Conservation (phyloP, 2,888 invertebrate genomes). For the Argyresthia goedartella region DNA sequence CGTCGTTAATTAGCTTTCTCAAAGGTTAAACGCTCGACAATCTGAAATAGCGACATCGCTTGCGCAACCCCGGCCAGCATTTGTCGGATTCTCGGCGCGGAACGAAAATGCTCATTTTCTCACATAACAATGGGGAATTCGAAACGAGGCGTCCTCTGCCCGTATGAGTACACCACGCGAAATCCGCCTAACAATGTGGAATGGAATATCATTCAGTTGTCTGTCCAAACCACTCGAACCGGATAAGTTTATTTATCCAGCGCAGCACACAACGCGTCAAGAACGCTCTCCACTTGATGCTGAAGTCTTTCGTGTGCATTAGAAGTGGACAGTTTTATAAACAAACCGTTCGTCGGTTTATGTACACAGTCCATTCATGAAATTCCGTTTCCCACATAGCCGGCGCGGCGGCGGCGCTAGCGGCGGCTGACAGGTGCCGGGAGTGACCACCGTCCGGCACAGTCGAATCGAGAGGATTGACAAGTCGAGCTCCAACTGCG, state of each 20-base stretch:
- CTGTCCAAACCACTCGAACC: constrained; percentile 9
- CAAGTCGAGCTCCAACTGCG: constrained; percentile 27
- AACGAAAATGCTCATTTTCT: constrained; percentile 35
- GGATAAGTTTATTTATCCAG: constrained; percentile 40
- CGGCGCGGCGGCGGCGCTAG: constrained; percentile 22
- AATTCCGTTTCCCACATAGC: constrained; percentile 53
- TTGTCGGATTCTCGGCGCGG: constrained; percentile 28
- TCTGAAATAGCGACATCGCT: constrained; percentile 27
- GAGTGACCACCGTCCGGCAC: constrained; percentile 35
- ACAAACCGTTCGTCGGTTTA: constrained; percentile 47
- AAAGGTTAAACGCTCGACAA: constrained; percentile 29
- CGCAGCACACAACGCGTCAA: constrained; percentile 23
- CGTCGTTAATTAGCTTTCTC: constrained; percentile 42
- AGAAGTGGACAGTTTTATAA: constrained; percentile 68
- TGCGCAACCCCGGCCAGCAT: constrained; percentile 30
- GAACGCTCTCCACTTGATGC: constrained; percentile 29
- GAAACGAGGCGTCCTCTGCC: constrained; percentile 18
- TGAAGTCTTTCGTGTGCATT: constrained; percentile 39
- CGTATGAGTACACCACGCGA: constrained; percentile 24
- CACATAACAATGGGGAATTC: constrained; percentile 37
- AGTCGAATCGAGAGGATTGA: constrained; percentile 32
- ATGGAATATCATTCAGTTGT: constrained; percentile 18
- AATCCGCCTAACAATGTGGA: constrained; percentile 26
- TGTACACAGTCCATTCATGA: constrained; percentile 55
- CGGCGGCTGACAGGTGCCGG: constrained; percentile 3